Evolutionary conservation across 2,888 invertebrate species (phyloP).

Genomic region (Lepidocyrtoides sp.): DNA sequence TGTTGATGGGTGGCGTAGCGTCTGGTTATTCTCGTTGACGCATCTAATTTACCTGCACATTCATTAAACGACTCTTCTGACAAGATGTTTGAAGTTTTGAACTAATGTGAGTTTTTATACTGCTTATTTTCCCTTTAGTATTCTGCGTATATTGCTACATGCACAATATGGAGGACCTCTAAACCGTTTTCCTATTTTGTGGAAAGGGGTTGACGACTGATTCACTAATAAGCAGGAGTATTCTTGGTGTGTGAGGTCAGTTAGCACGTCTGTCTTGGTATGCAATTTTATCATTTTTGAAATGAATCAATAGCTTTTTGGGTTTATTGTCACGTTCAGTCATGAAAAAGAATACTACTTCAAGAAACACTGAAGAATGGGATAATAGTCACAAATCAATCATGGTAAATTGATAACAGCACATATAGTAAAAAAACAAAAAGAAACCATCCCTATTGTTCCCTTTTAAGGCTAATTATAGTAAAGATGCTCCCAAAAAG

Average conservation of each 20-base stretch:
- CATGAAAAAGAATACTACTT: too few species aligned
- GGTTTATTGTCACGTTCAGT: too few species aligned
- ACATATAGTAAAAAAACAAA: neutral
- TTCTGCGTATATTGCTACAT: neutral
- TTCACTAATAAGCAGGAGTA: neutral
- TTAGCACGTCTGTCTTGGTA: too few species aligned
- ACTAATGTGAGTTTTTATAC: too few species aligned
- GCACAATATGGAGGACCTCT: neutral
- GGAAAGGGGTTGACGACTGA: neutral
- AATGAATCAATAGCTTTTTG: too few species aligned
- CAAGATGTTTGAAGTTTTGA: neutral
- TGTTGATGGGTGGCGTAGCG: neutral
- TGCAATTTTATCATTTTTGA: too few species aligned
- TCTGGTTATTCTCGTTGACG: neutral
- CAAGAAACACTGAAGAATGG: too few species aligned
- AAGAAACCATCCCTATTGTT: neutral
- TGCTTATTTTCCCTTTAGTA: neutral
- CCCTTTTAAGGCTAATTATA: conserved; percentile 46
- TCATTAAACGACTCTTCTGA: neutral
- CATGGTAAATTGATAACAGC: neutral
- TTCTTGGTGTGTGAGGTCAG: conserved; percentile 5
- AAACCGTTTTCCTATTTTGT: conserved; percentile 21
- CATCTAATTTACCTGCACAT: conserved; percentile 15
- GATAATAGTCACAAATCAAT: neutral
- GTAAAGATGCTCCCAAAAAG: conserved; percentile 34